Evolutionary conservation across 2,888 invertebrate species (phyloP), one percentile per base, ranked within the genome.

Genomic region (Polydrusus pterygomalis): DNA sequence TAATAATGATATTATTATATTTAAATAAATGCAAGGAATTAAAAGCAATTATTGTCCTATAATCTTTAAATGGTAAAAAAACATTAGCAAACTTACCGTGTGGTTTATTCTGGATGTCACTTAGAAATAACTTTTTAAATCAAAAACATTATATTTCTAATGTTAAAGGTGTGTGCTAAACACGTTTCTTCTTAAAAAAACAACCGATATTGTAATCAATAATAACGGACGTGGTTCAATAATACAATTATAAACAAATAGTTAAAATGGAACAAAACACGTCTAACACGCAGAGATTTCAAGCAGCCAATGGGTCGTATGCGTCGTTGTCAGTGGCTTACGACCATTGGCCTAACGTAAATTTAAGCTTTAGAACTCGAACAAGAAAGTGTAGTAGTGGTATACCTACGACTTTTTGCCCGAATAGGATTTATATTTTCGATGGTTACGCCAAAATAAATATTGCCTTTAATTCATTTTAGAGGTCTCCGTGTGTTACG

Each of bases 1-100:
- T 40, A 40, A 40, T 40, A 40, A 40, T 40, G 11, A 40, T 40
- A 40, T 40, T 40, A 40, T 40, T 40, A 40, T 40, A 40, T 40
- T 40, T 40, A 40, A 40, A 40, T 40, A 5, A 40, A n/a, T n/a
- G n/a, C n/a, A 40, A 40, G 40, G 45, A 45, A n/a, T 45, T 45
- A n/a, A 45, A 45, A 45, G n/a, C 13, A 45, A 45, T 13, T n/a
- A n/a, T n/a, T 6, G 45, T 45, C n/a, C n/a, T 13, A 8, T n/a
- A n/a, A 45, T 45, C 13, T 45, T 45, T n/a, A 45, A 45, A 45
- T n/a, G n/a, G 45, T n/a, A 45, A 45, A 45, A 45, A 45, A 45
- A 45, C 45, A 1, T 45, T n/a, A 45, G 45, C 45, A 45, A 45
- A 45, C 45, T 45, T 45, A 45, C 45, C 45, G n/a, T 45, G n/a